Evolutionary conservation across 1,140 invertebrate species (phyloP), one percentile per base, ranked within the genome.

Genomic region (Hestina assimilis): DNA sequence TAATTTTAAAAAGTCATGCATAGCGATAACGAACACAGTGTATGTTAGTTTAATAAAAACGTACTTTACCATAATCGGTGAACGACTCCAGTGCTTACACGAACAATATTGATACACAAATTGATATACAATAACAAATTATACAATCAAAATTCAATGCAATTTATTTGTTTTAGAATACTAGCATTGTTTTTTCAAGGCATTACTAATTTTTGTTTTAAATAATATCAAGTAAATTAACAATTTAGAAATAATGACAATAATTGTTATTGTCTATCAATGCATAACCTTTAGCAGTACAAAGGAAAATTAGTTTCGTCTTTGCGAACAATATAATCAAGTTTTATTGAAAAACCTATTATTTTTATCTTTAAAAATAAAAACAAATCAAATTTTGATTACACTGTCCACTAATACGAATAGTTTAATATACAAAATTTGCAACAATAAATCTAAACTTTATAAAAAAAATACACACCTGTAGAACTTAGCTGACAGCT

Each of bases 1-100:
- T 38, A 17, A 11, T 15, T 38, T 15, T 35, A 29, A 26, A 69
- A 70, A 73, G 68, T 5, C 26, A 46, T 46, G 23, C 42, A 46
- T 29, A 46, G 40, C 40, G 3, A 42, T 19, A 24, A 33, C 31
- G 9, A 24, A 7, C 40, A 19, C 24, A 29, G 42, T 46, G 42
- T 23, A 6, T 46, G 24, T 46, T 46, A 46, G 24, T 14, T 2
- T 17, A 33, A 6, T 4, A 33, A 33, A 14, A 4, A 4, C 15
- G 15, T 33, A 33, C 11, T 11, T 33, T 33, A 33, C 31, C 31
- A 7, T 33, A 5, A 7, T 7, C 6, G 31, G 15, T 14, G 31
- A 33, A 33, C 31, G 8, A n/a, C 14, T 1, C 31, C 5, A 1
- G 31, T 14, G 24, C 24, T 2, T n/a, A 28, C 24, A 33, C 31